Conservation (phyloP, 37 sponge, comb jelly and placozoan species). For the Spongilla lacustris region DNA sequence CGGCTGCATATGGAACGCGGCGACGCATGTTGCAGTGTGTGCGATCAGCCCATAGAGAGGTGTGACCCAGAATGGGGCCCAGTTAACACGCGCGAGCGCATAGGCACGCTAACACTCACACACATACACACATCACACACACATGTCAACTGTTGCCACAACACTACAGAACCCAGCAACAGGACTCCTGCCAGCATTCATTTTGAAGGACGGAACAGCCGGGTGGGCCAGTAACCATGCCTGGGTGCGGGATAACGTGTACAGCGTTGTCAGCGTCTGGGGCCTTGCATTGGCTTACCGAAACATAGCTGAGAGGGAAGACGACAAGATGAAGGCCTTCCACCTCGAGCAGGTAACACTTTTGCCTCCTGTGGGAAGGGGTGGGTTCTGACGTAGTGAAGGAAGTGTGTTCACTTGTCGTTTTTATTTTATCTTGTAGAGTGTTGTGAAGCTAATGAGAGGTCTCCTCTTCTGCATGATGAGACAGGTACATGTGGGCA, state of each 20-base stretch:
- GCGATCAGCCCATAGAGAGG: too few species aligned
- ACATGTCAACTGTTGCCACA: not conserved
- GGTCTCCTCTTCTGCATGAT: constrained; percentile 66
- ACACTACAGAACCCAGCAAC: constrained; percentile 82
- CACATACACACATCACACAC: too few species aligned
- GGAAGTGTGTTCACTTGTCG: not conserved
- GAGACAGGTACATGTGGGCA: too few species aligned
- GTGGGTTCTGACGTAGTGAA: not conserved
- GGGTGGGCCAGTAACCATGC: constrained; percentile 63
- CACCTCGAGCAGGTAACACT: constrained; percentile 77
- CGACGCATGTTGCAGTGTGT: too few species aligned
- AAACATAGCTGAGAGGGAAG: constrained; percentile 68
- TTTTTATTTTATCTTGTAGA: not conserved
- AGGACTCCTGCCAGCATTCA: constrained; percentile 86
- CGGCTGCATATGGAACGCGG: too few species aligned
- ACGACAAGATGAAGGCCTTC: constrained; percentile 56
- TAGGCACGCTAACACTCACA: too few species aligned
- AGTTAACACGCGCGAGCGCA: too few species aligned
- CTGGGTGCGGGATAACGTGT: constrained; percentile 95
- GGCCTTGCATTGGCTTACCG: constrained; percentile 85
- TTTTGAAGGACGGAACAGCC: constrained; percentile 54
- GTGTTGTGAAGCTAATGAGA: constrained; percentile 90
- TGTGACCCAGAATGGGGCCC: too few species aligned
- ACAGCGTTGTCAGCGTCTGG: constrained; percentile 86
- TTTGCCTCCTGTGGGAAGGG: too few species aligned